These are phyloP conservation scores for Nowickia ferox DNA, from an alignment of 2,888 invertebrate genomes.

Conservation along the genomic window DNA sequence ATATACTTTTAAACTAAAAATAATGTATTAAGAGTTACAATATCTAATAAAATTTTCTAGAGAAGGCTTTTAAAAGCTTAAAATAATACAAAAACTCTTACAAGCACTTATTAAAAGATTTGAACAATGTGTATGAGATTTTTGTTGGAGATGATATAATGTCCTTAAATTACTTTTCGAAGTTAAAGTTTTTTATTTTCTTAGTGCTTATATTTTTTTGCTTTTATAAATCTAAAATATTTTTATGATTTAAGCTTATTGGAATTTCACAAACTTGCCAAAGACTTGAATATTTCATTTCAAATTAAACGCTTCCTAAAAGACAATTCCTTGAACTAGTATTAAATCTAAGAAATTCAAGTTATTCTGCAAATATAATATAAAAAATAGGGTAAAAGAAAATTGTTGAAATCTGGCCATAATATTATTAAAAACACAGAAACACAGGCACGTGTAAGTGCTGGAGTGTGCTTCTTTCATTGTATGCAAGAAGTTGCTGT, in stretches of 20 bases:
- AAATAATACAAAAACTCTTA: not conserved
- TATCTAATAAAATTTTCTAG: not conserved
- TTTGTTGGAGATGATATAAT: not conserved
- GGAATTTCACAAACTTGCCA: not conserved
- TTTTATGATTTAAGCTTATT: not conserved
- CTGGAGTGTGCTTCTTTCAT: slow-evolving; percentile 24
- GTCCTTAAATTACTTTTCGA: not conserved
- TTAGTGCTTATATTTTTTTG: too few relatives aligned
- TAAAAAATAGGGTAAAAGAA: not conserved
- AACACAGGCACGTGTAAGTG: slow-evolving; percentile 13
- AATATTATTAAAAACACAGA: slow-evolving; percentile 30
- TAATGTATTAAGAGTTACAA: not conserved
- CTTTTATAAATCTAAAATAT: not conserved
- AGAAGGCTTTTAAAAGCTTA: slow-evolving; percentile 17
- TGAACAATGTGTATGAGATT: not conserved
- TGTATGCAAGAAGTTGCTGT: not conserved
- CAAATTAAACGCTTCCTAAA: slow-evolving; percentile 17
- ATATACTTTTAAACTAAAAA: slow-evolving; percentile 37
- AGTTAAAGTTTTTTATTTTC: not conserved
- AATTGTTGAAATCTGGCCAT: slow-evolving; percentile 31
- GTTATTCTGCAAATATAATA: slow-evolving; percentile 1
- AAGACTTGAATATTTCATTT: slow-evolving; percentile 1
- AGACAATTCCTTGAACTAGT: slow-evolving; percentile 22
- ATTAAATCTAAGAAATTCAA: slow-evolving; percentile 8
- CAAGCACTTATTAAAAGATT: not conserved